These are phyloP conservation scores for Drosophila miranda DNA, from an alignment of 1,140 invertebrate genomes.

Conservation along the genomic window DNA sequence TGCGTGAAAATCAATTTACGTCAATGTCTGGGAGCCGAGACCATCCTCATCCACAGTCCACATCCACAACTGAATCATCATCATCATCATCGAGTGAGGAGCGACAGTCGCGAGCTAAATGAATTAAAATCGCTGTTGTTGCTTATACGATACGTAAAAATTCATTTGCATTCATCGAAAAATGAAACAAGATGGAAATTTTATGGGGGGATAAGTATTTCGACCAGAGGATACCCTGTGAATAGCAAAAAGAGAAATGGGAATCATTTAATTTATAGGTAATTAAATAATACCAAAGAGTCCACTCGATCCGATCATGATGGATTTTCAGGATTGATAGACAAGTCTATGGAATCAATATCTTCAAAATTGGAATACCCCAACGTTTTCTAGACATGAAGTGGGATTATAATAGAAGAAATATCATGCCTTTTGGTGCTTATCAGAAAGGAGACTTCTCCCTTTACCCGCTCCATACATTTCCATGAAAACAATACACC, in stretches of 20 bases:
- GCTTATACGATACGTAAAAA: slow-evolving; percentile 50
- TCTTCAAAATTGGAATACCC: too few species aligned
- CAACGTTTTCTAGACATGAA: too few species aligned
- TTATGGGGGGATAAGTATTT: too few species aligned
- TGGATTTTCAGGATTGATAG: too few species aligned
- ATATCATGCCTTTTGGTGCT: too few species aligned
- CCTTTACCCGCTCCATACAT: too few species aligned
- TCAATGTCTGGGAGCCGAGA: slow-evolving; percentile 39
- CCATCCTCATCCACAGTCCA: slow-evolving; percentile 13
- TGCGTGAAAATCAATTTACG: slow-evolving; percentile 57
- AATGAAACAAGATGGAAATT: slow-evolving; percentile 4
- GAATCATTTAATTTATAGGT: not conserved
- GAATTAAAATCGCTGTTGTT: slow-evolving; percentile 53
- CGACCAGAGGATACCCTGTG: too few species aligned
- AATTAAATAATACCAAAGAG: slow-evolving; percentile 3
- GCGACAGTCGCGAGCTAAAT: slow-evolving; percentile 41
- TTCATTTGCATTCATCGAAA: slow-evolving; percentile 68
- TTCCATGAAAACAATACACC: too few species aligned
- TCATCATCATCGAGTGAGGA: slow-evolving; percentile 15
- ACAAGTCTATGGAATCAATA: not conserved
- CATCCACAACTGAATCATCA: slow-evolving; percentile 53
- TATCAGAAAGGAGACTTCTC: too few species aligned
- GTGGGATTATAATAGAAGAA: too few species aligned
- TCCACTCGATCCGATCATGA: too few species aligned
- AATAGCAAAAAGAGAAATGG: too few species aligned